Percentiles rank a stretch among this genome's conserved stretches.
These are phyloP conservation scores for Brachionus sp. DNA, from an alignment of 1,140 invertebrate genomes.

Conservation along the genomic window DNA sequence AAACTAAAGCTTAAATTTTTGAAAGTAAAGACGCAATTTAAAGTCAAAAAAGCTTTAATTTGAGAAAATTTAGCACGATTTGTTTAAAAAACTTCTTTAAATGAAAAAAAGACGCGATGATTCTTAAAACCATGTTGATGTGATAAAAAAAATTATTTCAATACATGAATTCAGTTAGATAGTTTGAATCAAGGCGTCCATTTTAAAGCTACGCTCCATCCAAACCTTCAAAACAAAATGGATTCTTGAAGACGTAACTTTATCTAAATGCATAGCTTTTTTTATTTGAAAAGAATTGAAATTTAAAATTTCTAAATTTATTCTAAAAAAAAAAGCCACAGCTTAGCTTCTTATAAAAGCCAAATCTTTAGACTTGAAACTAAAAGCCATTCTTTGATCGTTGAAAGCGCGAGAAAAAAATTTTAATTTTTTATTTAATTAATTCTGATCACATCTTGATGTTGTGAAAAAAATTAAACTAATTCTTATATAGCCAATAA, in stretches of 20 bases:
- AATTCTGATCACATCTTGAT: not conserved
- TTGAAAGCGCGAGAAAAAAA: not conserved
- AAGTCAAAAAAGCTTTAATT: not conserved
- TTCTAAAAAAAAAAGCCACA: not conserved
- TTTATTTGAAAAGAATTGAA: not conserved
- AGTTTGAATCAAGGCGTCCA: not conserved
- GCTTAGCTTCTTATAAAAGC: not conserved
- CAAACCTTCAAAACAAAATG: not conserved
- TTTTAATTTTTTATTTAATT: not conserved
- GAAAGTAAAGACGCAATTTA: not conserved
- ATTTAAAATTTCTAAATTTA: not conserved
- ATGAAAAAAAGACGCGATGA: conserved; percentile 11
- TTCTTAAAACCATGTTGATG: not conserved
- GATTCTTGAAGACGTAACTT: conserved; percentile 13
- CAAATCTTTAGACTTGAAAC: not conserved
- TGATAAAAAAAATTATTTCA: not conserved
- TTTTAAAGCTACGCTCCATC: conserved; percentile 18
- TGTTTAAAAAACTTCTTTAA: not conserved
- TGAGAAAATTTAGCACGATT: not conserved
- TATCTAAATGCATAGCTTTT: conserved; percentile 32
- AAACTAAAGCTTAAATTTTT: not conserved
- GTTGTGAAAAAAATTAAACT: not conserved
- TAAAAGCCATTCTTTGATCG: not conserved
- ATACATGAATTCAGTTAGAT: not conserved
- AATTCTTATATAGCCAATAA: not conserved